A percentile compares a stretch with the other conserved stretches of the same genome.
Conservation (phyloP, 2,888 invertebrate genomes). For the Drepanosiphum platanoidis region DNA sequence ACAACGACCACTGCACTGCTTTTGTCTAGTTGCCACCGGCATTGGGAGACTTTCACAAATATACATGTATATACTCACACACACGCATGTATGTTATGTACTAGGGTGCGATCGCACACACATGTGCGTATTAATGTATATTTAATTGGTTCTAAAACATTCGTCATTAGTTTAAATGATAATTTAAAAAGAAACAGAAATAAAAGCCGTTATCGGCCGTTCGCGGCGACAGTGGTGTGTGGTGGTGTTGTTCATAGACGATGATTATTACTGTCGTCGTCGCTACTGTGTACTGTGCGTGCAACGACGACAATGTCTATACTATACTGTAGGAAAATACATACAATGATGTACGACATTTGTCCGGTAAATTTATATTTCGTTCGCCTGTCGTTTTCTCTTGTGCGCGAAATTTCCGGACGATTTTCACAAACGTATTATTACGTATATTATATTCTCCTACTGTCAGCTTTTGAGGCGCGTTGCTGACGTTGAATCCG, state of each 20-base stretch:
- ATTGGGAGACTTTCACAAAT: conserved; percentile 56
- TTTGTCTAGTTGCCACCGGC: conserved; percentile 43
- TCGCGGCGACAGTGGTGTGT: too few relatives aligned
- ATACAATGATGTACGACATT: too few relatives aligned
- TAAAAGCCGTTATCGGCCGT: background rate
- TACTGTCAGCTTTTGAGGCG: too few relatives aligned
- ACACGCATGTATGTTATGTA: background rate
- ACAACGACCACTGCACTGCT: background rate
- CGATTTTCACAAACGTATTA: too few relatives aligned
- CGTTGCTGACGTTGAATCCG: too few relatives aligned
- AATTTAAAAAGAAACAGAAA: conserved; percentile 19
- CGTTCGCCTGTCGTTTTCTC: too few relatives aligned
- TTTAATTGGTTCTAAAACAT: conserved; percentile 41
- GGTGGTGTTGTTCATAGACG: background rate
- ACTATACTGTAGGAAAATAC: too few relatives aligned
- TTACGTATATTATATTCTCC: too few relatives aligned
- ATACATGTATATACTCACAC: background rate
- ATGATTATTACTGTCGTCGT: background rate
- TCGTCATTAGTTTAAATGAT: conserved; percentile 40
- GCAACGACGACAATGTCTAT: background rate
- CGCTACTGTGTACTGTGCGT: background rate
- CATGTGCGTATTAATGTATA: background rate
- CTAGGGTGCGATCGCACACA: too few relatives aligned
- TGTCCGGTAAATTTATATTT: too few relatives aligned
- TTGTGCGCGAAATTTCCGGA: too few relatives aligned